phyloP scores from a whole-genome alignment of 2,888 invertebrate species.

The Operophtera brumata region DNA sequence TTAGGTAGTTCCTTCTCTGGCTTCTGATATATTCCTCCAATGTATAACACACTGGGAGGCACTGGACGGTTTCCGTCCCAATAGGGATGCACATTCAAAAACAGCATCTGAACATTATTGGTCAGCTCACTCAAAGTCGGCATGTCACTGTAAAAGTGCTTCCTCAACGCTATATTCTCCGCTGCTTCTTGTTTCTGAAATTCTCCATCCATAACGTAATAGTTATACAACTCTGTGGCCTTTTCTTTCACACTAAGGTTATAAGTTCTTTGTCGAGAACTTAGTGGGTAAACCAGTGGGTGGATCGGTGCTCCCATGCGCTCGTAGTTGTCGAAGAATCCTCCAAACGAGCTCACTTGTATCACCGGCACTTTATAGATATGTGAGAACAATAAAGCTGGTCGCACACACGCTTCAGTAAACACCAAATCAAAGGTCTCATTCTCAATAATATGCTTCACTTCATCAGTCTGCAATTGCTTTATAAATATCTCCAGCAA shows the following conservation, averaged over 20 bases:
- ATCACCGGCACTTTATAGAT: constrained; percentile 47
- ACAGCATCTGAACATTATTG: constrained; percentile 47
- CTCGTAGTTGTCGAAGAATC: constrained; percentile 27
- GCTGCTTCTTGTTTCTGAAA: background rate
- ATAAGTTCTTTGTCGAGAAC: constrained; percentile 32
- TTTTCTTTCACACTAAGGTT: constrained; percentile 47
- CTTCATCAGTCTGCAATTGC: constrained; percentile 22
- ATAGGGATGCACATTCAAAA: constrained; percentile 58
- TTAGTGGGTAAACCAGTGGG: constrained; percentile 44
- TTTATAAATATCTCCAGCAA: constrained; percentile 8
- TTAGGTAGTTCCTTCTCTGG: constrained; percentile 52
- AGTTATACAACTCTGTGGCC: constrained; percentile 33
- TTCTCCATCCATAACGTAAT: constrained; percentile 20
- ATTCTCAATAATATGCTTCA: constrained; percentile 37
- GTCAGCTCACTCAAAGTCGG: constrained; percentile 33
- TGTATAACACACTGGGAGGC: constrained; percentile 56
- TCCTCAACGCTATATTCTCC: constrained; percentile 20
- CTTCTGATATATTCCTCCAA: constrained; percentile 60
- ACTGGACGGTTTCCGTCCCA: constrained; percentile 53
- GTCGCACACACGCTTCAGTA: constrained; percentile 37
- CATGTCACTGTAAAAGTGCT: constrained; percentile 24
- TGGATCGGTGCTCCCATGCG: constrained; percentile 44
- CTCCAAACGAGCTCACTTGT: constrained; percentile 43
- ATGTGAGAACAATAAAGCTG: constrained; percentile 34
- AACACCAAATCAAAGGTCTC: constrained; percentile 45